Evolutionary conservation across 2,888 invertebrate species (phyloP).

Genomic region (Ernsta delagoae): DNA sequence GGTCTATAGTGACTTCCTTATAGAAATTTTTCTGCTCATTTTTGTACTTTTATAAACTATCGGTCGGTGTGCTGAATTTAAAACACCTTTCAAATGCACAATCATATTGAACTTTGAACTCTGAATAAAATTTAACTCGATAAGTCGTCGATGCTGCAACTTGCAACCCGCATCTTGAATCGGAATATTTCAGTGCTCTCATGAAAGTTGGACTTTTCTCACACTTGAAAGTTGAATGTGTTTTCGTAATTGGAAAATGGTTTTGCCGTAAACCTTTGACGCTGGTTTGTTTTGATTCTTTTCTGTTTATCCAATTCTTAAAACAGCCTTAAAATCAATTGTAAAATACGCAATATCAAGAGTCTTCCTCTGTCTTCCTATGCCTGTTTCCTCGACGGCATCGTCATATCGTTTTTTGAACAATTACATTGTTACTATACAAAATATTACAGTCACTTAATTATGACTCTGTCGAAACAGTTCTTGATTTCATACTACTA

Average conservation of each 20-base stretch:
- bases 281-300: not conserved
- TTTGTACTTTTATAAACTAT: constrained; percentile 80
- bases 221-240: constrained; percentile 33
- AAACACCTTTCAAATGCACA: constrained; percentile 24
- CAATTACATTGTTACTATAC: constrained; percentile 49
- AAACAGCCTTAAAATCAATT: constrained; percentile 45
- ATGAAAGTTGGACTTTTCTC: constrained; percentile 30
- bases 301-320: constrained; percentile 4
- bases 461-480: too few relatives aligned
- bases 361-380: constrained; percentile 81
- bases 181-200: constrained; percentile 29
- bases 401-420: constrained; percentile 53
- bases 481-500: too few relatives aligned
- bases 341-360: constrained; percentile 54
- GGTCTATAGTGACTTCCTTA: constrained; percentile 51
- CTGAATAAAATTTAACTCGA: constrained; percentile 34
- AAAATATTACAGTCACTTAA: constrained; percentile 44
- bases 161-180: constrained; percentile 28
- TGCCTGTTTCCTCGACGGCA: constrained; percentile 50
- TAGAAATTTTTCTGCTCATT: constrained; percentile 67
- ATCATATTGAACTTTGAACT: constrained; percentile 32
- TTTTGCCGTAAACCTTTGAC: constrained; percentile 7
- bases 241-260: constrained; percentile 18
- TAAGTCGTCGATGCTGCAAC: constrained; percentile 22
- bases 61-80: constrained; percentile 43